Base-by-base conservation (phyloP, 2,797 vertebrate species). In the Neomorphus geoffroyi region DNA sequence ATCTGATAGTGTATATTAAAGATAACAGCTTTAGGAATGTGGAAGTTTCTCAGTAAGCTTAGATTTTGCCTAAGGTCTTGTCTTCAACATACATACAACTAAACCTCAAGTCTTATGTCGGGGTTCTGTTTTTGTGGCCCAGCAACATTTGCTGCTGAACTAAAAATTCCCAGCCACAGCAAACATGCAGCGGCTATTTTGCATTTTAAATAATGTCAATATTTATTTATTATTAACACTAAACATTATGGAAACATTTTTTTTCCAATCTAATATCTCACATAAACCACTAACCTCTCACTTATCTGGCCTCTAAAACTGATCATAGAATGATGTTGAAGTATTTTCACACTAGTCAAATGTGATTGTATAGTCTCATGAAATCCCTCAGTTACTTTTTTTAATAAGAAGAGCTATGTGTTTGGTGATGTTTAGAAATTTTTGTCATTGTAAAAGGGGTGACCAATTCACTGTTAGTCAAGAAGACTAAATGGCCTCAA, bases 11-110 rank as follows among this genome's bases (percentile, higher is more conserved):
- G 0, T 37, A 17, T 33, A 88, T 78, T 91, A 83, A 64, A 91
- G 58, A 87, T 33, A 94, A 83, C 35, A 74, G 21, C 66, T 88
- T 86, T 56, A 65, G 50, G 73, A 88, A 74, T 4, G 23, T 8
- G 37, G 43, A 94, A 87, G 43, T 75, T 83, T 79, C 92, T 91
- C 62, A 69, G 46, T 61, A 91, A 92, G 67, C 66, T 86, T 75
- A 88, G 32, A 57, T 73, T 80, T 88, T 80, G 81, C 86, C 69
- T 84, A 46, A 88, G 80, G 62, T 93, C 60, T 28, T 74, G n/a
- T 22, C 46, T 78, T 60, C 69, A 65, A 2, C 1, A 5, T 27
- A 65, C 24, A 35, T 2, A 71, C 43, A 57, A 57, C 30, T 66
- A 81, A 87, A 78, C 17, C 14, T 75, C 66, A 61, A 54, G 39